phyloP scores from a whole-genome alignment of 2,797 vertebrate genomes.

The Toxotes lorentzi region DNA sequence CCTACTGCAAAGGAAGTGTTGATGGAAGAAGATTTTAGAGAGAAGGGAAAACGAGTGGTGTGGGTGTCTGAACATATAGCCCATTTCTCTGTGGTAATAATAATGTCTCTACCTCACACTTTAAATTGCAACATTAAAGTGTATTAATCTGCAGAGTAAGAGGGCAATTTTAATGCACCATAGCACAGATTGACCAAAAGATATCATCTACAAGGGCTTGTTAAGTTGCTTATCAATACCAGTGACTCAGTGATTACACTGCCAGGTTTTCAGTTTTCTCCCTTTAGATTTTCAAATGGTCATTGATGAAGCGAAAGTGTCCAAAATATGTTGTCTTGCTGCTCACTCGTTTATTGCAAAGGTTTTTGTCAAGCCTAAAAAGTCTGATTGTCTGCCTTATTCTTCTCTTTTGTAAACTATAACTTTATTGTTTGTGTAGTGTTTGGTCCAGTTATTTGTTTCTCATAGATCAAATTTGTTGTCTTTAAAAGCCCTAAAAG shows the following conservation, averaged over 20 bases:
- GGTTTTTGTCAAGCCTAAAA: neutral
- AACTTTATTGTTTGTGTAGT: neutral
- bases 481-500: neutral
- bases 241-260: conserved; percentile 31
- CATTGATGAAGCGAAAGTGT: conserved; percentile 6
- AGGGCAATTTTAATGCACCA: conserved; percentile 20
- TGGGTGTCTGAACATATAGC: conserved; percentile 33
- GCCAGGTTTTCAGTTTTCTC: conserved; percentile 10
- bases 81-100: conserved; percentile 24
- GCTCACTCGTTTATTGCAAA: neutral
- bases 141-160: conserved; percentile 34
- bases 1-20: conserved; percentile 80
- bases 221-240: conserved; percentile 41
- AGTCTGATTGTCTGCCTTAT: neutral
- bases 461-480: neutral
- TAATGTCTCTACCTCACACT: conserved; percentile 5
- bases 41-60: conserved; percentile 11
- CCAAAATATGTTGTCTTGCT: conserved; percentile 15
- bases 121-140: conserved; percentile 20
- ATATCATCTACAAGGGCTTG: conserved; percentile 14
- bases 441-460: neutral
- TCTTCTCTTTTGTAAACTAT: neutral
- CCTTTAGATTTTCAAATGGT: conserved; percentile 24
- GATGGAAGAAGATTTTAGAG: conserved; percentile 65
- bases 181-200: conserved; percentile 18